Evolutionary conservation across 1,140 invertebrate species (phyloP), one percentile per base, ranked within the genome.

Genomic region (Sesamia nonagrioides): DNA sequence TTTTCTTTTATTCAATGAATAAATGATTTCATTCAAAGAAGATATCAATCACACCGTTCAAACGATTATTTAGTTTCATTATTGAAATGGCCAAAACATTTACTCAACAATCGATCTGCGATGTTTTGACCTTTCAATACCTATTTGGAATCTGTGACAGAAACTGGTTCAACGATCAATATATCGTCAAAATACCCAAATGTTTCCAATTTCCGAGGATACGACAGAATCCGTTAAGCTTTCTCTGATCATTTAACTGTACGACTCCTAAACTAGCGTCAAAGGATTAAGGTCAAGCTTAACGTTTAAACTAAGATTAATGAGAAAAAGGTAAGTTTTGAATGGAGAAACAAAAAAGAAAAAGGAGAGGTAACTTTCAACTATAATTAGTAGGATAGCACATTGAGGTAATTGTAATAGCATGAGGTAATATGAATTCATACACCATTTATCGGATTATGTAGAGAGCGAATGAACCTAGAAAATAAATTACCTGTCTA

Each of bases 231-330:
- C 68, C 68, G 68, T 71, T 71, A 71, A 18, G 68, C 68, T 71
- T 71, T 71, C 68, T 71, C 68, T 69, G 42, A 33, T 48, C 11
- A 42, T 35, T 15, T 48, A 33, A n/a, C 50, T 69, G 42, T 42
- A 69, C 66, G 21, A 69, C 42, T 69, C 68, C 68, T 71, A 71
- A 71, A 54, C n/a, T 7, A 48, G 48, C 21, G 11, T 33, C 37
- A 33, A 58, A 18, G 48, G 54, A 71, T 71, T 71, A 54, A 71
- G 68, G 68, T 8, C 68, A n/a, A n/a, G n/a, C n/a, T n/a, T n/a
- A n/a, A 54, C 33, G 18, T 40, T 48, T 50, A 69, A 69, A 33
- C 42, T 15, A 42, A 69, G 66, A 69, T 69, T 69, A 68, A 68
- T 68, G 66, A 69, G 66, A 27, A 48, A 69, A 69, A 69, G 37